Conservation (phyloP, 2,797 vertebrate species). For the Pseudopleuronectes americanus region DNA sequence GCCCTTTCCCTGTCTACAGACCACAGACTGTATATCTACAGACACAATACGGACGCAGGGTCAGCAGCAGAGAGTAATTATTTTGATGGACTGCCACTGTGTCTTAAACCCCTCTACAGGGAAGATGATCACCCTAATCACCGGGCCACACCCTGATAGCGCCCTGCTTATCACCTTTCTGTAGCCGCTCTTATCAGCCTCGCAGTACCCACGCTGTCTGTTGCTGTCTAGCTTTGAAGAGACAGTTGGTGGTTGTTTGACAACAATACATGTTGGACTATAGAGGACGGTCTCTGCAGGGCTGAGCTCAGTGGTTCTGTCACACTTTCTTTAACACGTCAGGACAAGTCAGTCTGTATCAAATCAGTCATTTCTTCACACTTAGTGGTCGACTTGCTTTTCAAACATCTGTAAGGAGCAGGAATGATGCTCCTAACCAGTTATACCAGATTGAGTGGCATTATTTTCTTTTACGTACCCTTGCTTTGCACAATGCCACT, state of each 20-base stretch:
- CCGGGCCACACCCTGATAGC: slow-evolving; percentile 31
- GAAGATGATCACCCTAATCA: slow-evolving; percentile 26
- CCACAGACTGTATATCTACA: too few species aligned
- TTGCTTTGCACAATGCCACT: neutral
- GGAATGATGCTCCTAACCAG: neutral
- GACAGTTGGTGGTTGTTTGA: neutral
- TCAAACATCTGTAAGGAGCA: slow-evolving; percentile 8
- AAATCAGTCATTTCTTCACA: slow-evolving; percentile 13
- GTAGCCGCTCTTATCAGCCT: neutral
- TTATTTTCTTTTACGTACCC: neutral
- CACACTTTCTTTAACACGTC: neutral
- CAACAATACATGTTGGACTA: neutral
- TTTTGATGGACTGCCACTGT: slow-evolving; percentile 1
- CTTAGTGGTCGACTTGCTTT: neutral
- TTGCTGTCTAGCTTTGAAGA: too few species aligned
- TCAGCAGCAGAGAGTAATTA: too few species aligned
- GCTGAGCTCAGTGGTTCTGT: neutral
- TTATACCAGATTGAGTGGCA: neutral
- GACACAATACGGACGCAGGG: too few species aligned
- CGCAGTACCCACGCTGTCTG: slow-evolving; percentile 1
- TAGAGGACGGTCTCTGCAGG: neutral
- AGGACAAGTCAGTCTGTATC: slow-evolving; percentile 1
- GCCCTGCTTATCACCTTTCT: slow-evolving; percentile 15
- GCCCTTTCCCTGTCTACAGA: too few species aligned
- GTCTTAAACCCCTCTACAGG: neutral